phyloP scores from a whole-genome alignment of 2,888 invertebrate species.

The Autographa gamma region DNA sequence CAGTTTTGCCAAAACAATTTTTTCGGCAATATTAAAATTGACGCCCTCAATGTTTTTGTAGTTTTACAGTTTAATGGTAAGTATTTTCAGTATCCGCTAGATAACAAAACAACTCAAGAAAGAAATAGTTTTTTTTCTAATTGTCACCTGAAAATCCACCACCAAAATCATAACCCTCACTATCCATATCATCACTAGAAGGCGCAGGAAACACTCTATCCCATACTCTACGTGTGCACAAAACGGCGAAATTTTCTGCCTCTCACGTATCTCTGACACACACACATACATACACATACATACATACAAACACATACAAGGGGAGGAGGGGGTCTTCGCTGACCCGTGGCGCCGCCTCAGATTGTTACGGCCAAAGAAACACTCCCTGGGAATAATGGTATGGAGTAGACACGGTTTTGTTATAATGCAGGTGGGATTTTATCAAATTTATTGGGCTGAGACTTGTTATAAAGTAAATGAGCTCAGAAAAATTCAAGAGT shows the following conservation, averaged over 20 bases:
- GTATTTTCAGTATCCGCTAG: too few relatives aligned
- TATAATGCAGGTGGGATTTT: background rate
- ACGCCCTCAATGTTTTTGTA: too few relatives aligned
- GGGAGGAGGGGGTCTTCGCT: conserved; percentile 74
- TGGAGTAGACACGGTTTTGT: conserved; percentile 59
- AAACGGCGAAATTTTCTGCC: conserved; percentile 72
- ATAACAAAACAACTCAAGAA: too few relatives aligned
- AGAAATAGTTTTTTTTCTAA: too few relatives aligned
- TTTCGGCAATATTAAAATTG: too few relatives aligned
- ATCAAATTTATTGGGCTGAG: too few relatives aligned
- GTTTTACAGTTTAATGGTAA: too few relatives aligned
- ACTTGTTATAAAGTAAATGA: too few relatives aligned
- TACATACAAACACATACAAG: conserved; percentile 58
- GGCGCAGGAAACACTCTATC: conserved; percentile 9
- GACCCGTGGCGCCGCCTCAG: conserved; percentile 88
- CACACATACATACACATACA: conserved; percentile 56
- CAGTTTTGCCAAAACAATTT: too few relatives aligned
- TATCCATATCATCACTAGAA: background rate
- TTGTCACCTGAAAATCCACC: too few relatives aligned
- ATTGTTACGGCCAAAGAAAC: conserved; percentile 88
- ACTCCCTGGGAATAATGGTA: conserved; percentile 69
- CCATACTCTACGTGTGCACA: conserved; percentile 51
- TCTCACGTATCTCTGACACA: conserved; percentile 66
- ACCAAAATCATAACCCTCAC: too few relatives aligned
- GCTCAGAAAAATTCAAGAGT: too few relatives aligned